Base-by-base conservation (phyloP, 2,888 invertebrate genomes). In the Synanthedon formicaeformis region DNA sequence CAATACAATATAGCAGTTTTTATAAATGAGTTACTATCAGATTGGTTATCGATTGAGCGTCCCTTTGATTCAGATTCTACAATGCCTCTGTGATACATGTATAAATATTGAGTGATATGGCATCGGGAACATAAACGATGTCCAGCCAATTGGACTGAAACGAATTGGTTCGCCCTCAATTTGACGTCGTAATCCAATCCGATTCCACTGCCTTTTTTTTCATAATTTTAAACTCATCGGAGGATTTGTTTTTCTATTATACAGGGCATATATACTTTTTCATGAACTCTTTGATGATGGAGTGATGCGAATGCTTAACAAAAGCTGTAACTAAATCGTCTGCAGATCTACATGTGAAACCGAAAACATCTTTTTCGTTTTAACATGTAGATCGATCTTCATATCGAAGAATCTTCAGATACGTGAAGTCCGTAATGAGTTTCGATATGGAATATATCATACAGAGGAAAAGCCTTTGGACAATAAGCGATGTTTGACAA, bases 141-240 rank as follows among this genome's bases (percentile, higher is more conserved):
- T 75, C 76, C 81, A 73, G 75, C 78, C 84, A 85, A 85, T 85
- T 83, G 83, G 84, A 84, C 79, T 84, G 85, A 80, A 85, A 84
- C 85, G 83, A 84, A 86, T 85, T 83, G 85, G 78, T 76, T 81
- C 80, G 84, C 82, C 81, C 86, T 84, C 86, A 73, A 79, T 84
- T 82, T 78, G 78, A 74, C 69, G 68, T 65, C 65, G 76, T 73
- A 70, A 65, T 71, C 72, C 78, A 75, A 73, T 69, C 66, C 71
- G 74, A 78, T 77, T 78, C 80, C 78, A 77, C 61, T 80, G 81
- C 81, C 80, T 78, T 81, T 82, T 76, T 75, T 79, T 79, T 76
- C 68, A 69, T 67, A 65, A 72, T 72, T 74, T 67, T 60, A 64
- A 66, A 61, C 59, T 59, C 60, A 56, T 59, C 62, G 73, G 68